phyloP scores from a whole-genome alignment of 2,888 invertebrate species.

The Tinea pellionella region DNA sequence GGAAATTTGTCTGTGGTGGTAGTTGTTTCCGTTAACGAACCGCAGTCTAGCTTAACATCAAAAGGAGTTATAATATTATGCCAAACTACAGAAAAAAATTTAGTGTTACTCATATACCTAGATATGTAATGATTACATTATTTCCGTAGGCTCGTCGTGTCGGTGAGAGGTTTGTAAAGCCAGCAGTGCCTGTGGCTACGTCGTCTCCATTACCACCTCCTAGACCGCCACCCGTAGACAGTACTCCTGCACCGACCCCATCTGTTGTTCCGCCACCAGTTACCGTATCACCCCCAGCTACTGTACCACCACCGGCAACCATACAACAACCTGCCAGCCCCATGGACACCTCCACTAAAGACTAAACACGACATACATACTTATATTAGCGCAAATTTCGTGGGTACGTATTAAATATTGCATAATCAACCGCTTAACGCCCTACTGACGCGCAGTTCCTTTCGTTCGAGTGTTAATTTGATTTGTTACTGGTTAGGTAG shows the following conservation, averaged over 20 bases:
- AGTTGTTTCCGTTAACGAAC: too few relatives aligned
- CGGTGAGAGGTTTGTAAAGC: constrained; percentile 87
- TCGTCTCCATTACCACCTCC: constrained; percentile 25
- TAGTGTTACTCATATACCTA: too few relatives aligned
- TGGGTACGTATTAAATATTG: too few relatives aligned
- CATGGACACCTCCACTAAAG: constrained; percentile 78
- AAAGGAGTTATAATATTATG: too few relatives aligned
- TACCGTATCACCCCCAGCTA: constrained; percentile 6
- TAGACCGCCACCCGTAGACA: constrained; percentile 19
- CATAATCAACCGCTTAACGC: background rate
- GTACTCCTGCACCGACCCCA: constrained; percentile 14
- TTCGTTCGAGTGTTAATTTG: too few relatives aligned
- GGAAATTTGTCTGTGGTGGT: too few relatives aligned
- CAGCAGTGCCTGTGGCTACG: constrained; percentile 76
- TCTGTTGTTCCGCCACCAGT: constrained; percentile 17
- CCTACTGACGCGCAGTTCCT: too few relatives aligned
- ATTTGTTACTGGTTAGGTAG: too few relatives aligned
- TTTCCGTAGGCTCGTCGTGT: constrained; percentile 71
- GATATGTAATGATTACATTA: background rate
- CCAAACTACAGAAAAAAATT: too few relatives aligned
- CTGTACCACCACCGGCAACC: constrained; percentile 19
- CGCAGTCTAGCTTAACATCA: too few relatives aligned
- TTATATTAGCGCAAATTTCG: background rate
- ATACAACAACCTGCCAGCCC: constrained; percentile 76
- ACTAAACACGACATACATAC: constrained; percentile 35